Conservation (phyloP, 1,140 invertebrate genomes). For the Scaptomyza montana region DNA sequence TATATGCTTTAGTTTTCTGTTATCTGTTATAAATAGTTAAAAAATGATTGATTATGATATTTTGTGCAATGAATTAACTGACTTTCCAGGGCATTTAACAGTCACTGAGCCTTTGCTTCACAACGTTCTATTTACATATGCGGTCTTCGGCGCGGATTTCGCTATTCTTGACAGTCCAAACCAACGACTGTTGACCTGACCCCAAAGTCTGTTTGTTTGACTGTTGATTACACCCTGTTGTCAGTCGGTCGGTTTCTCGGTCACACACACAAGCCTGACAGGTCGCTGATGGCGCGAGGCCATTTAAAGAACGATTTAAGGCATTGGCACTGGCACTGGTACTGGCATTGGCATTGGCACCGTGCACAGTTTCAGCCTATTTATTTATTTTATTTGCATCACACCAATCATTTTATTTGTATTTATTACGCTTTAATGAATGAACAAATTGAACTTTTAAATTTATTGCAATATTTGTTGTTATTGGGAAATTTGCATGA, state of each 20-base stretch:
- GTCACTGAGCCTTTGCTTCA: too few relatives aligned
- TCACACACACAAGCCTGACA: conserved; percentile 32
- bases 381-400: conserved; percentile 14
- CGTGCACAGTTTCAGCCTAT: not conserved
- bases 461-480: conserved; percentile 44
- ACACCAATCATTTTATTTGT: conserved; percentile 28
- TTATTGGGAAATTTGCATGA: conserved; percentile 59
- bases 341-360: too few relatives aligned
- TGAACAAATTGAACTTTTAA: conserved; percentile 15
- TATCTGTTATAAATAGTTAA: too few relatives aligned
- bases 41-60: too few relatives aligned
- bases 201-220: conserved; percentile 19
- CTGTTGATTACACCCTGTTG: conserved; percentile 39
- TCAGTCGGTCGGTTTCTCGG: conserved; percentile 6
- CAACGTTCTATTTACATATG: conserved; percentile 7
- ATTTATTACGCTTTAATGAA: conserved; percentile 66
- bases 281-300: conserved; percentile 31
- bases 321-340: not conserved
- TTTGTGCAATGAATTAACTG: too few relatives aligned
- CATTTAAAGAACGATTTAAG: conserved; percentile 50
- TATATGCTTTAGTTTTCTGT: too few relatives aligned
- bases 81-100: not conserved
- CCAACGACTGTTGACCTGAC: not conserved
- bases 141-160: conserved; percentile 1
- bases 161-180: not conserved